phyloP scores from a whole-genome alignment of 2,113 vertebrate genomes.

The Catagonus wagneri region DNA sequence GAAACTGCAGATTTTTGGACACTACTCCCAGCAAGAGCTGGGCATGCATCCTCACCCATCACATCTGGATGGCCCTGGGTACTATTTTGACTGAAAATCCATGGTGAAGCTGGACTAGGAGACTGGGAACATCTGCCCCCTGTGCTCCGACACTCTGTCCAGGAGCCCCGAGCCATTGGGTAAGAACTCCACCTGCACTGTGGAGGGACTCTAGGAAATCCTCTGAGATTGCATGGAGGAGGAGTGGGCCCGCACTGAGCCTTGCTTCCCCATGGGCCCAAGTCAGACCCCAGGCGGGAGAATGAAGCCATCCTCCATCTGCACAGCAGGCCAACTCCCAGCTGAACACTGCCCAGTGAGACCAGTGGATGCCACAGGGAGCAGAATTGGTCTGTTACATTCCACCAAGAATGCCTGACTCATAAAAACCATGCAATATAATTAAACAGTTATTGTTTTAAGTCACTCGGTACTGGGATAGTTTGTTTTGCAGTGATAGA shows the following conservation, averaged over 20 bases:
- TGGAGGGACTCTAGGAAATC: neutral
- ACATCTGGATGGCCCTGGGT: neutral
- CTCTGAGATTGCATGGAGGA: neutral
- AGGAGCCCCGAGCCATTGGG: neutral
- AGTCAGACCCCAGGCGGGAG: neutral
- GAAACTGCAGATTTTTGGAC: neutral
- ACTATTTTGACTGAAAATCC: neutral
- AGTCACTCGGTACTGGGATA: neutral
- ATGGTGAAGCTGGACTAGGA: neutral
- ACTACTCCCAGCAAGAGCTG: neutral
- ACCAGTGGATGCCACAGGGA: neutral
- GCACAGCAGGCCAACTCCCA: neutral
- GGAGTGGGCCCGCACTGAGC: neutral
- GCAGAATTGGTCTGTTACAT: accelerated
- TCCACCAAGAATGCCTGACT: no score
- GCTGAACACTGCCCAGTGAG: neutral
- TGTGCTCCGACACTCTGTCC: accelerated
- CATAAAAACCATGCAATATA: neutral
- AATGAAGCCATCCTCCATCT: neutral
- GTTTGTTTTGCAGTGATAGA: neutral
- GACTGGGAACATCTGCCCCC: neutral
- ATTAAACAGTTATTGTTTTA: neutral
- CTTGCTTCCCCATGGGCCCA: accelerated
- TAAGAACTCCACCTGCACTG: neutral
- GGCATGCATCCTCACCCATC: neutral